Base-by-base conservation (phyloP, 37 sponge, comb jelly and placozoan species). In the Halichondria panicea region DNA sequence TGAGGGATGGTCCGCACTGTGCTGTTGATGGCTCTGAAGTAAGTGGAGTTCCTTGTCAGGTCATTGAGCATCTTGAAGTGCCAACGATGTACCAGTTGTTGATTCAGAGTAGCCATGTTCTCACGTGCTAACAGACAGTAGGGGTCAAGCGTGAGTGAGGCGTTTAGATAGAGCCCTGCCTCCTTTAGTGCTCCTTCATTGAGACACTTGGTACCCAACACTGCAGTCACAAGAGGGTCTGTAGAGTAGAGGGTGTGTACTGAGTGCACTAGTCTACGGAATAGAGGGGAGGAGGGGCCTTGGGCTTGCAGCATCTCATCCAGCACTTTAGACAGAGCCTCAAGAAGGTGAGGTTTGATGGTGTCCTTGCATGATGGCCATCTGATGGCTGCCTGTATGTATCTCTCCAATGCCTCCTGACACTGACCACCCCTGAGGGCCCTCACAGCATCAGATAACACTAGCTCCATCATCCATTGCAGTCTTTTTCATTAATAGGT, bases 41-140 rank as follows among this genome's bases (percentile, higher is more conserved):
- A 90, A 27, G 66, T 42, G 13, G 65, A 43, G 67, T 90, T 90
- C 24, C 91, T 34, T 19, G 24, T 36, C 3, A 90, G 19, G 27
- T 90, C 91, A 60, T 90, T 90, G 36, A 90, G 77, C 91, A 90
- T 90, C 40, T 32, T 48, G 54, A 75, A 90, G 44, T 90, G 91
- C 91, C 91, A 90, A 45, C 91, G 7, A 12, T 80, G 41, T 24
- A 90, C 82, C 41, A 90, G 28, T 7, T 48, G 30, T 44, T 80
- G 64, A 69, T 57, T 75, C 63, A 89, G 27, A 34, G 30, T 42
- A 9, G 58, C 60, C 21, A 79, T 37, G 56, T 66, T 86, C 60
- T 89, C 90, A 22, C 67, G 78, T 4, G 88, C 86, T 22, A 52
- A 27, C 40, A 79, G 60, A 59, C 40, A 77, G 28, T 76, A 65